A percentile compares a stretch with the other conserved stretches of the same genome.
phyloP scores from a whole-genome alignment of 2,113 vertebrate species.

The Cyprinus carpio region DNA sequence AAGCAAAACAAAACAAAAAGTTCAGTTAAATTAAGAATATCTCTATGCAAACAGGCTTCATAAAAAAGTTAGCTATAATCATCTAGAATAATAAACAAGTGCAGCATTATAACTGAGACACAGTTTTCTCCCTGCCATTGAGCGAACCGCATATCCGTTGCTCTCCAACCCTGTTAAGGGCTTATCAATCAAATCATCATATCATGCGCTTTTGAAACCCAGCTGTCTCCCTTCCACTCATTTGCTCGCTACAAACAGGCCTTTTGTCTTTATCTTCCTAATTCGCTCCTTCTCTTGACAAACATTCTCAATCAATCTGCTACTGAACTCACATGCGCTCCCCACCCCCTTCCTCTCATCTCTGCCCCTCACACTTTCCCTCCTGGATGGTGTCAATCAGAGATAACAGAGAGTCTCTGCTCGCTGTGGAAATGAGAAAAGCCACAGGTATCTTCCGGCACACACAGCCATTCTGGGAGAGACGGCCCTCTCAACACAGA shows the following conservation, averaged over 20 bases:
- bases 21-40: neutral
- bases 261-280: slow-evolving; percentile 17
- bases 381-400: slow-evolving; percentile 1
- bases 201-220: slow-evolving; percentile 10
- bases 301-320: slow-evolving; percentile 11
- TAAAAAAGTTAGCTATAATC: neutral
- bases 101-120: slow-evolving; percentile 1
- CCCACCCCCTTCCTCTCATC: neutral
- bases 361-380: neutral
- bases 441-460: slow-evolving; percentile 13
- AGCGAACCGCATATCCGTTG: neutral
- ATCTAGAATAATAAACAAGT: neutral
- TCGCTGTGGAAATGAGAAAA: slow-evolving; percentile 34
- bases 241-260: neutral
- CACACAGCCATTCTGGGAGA: slow-evolving; percentile 1
- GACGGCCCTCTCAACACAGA: neutral
- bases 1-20: neutral
- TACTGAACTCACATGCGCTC: neutral
- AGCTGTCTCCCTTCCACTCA: slow-evolving; percentile 4
- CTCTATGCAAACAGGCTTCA: neutral
- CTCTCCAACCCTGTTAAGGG: neutral
- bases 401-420: slow-evolving; percentile 21
- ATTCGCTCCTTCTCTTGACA: slow-evolving; percentile 1
- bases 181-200: slow-evolving; percentile 21
- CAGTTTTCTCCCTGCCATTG: neutral